phyloP scores from a whole-genome alignment of 1,140 invertebrate genomes.

The Akabosia matsudoensis region DNA sequence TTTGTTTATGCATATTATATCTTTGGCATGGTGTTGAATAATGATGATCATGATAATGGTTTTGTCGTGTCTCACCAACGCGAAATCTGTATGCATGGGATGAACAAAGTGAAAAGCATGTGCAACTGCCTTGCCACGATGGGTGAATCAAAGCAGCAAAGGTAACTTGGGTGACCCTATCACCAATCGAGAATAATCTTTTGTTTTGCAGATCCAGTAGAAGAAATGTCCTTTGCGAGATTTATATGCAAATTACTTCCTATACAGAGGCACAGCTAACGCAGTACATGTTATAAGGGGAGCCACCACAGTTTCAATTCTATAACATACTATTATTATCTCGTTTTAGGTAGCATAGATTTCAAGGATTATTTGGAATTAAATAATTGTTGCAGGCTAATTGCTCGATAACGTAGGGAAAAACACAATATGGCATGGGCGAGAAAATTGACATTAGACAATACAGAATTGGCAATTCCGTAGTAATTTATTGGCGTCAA shows the following conservation, averaged over 20 bases:
- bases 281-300: background rate
- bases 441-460: too few relatives aligned
- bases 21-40: background rate
- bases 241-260: slow-evolving; percentile 16
- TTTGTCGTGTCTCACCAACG: background rate
- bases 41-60: background rate
- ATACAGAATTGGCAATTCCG: too few relatives aligned
- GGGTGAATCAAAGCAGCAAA: background rate
- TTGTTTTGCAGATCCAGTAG: background rate
- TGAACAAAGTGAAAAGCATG: background rate
- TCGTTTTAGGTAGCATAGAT: too few relatives aligned
- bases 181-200: too few relatives aligned
- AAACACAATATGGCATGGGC: background rate
- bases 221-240: background rate
- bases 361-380: too few relatives aligned
- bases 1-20: background rate
- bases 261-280: too few relatives aligned
- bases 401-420: too few relatives aligned
- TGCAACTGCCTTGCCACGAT: background rate
- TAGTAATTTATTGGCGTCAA: too few relatives aligned
- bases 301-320: background rate
- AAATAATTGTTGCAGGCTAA: too few relatives aligned
- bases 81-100: background rate
- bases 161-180: background rate
- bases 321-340: too few relatives aligned